Evolutionary conservation across 2,888 invertebrate species (phyloP).

Genomic region (Mythimna albipuncta): DNA sequence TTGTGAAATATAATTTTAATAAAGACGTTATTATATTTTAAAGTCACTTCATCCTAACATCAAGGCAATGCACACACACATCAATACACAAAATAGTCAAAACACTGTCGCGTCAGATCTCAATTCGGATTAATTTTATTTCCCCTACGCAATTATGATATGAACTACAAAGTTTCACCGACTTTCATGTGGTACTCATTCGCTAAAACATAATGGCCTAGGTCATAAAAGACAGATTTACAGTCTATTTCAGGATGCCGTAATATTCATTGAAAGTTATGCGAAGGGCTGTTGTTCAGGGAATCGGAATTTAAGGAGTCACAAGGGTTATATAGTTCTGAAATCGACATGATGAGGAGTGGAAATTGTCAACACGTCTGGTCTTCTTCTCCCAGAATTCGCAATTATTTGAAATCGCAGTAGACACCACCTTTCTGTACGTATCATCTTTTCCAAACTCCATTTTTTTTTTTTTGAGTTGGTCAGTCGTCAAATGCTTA

Average conservation of each 20-base stretch:
- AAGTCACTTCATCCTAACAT: neutral
- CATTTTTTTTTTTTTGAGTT: too few species aligned
- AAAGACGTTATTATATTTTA: neutral
- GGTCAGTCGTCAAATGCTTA: too few species aligned
- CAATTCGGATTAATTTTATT: constrained; percentile 53
- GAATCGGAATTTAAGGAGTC: neutral
- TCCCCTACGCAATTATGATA: constrained; percentile 47
- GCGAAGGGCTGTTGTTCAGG: constrained; percentile 21
- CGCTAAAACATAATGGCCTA: constrained; percentile 51
- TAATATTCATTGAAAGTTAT: constrained; percentile 55
- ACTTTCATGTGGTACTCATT: constrained; percentile 56
- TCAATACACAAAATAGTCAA: constrained; percentile 24
- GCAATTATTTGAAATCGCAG: too few species aligned
- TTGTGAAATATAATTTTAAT: neutral
- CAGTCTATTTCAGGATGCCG: constrained; percentile 52
- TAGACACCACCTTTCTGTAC: too few species aligned
- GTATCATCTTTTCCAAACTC: too few species aligned
- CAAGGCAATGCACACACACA: constrained; percentile 19
- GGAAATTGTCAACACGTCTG: neutral
- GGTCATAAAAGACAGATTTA: constrained; percentile 46
- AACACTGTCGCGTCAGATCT: constrained; percentile 42
- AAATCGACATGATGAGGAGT: neutral
- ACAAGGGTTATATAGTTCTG: neutral
- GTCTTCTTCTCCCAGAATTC: too few species aligned
- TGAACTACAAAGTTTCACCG: constrained; percentile 51